Conservation (phyloP, 2,113 vertebrate species). For the Corvus cornix region DNA sequence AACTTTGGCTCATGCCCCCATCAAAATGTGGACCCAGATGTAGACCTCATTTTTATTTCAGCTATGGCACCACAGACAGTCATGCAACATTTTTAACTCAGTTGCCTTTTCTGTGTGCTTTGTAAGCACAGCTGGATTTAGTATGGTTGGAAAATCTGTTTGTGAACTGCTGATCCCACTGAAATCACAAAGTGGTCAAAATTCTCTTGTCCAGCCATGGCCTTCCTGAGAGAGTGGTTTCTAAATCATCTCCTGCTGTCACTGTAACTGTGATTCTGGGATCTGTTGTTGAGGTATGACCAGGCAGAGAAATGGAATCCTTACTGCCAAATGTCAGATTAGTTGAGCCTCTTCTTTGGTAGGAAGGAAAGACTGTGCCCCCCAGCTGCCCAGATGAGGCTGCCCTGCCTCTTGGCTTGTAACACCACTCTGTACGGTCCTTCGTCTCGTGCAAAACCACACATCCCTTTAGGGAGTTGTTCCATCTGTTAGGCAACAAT, state of each 20-base stretch:
- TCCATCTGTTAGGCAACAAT: not conserved
- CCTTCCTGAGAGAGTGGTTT: not conserved
- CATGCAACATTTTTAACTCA: not conserved
- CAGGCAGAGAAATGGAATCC: not conserved
- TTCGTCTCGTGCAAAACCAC: not conserved
- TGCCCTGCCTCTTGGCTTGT: not conserved
- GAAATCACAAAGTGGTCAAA: not conserved
- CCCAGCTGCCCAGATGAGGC: not conserved
- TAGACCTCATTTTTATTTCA: not conserved
- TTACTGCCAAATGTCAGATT: not conserved
- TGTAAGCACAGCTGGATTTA: not conserved
- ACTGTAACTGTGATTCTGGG: not conserved
- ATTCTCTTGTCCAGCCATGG: not conserved
- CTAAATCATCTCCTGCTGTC: not conserved
- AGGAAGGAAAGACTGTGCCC: not conserved
- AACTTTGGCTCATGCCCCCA: not conserved
- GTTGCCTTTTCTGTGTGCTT: not conserved
- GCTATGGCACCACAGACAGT: not conserved
- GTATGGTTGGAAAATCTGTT: not conserved
- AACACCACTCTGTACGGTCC: not conserved
- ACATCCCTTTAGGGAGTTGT: not conserved
- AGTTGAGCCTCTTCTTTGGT: not conserved
- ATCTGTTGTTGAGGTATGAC: not conserved
- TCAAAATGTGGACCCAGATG: not conserved
- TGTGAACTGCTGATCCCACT: not conserved